Conservation (phyloP, 2,888 invertebrate species). For the Steinernema scapterisci region DNA sequence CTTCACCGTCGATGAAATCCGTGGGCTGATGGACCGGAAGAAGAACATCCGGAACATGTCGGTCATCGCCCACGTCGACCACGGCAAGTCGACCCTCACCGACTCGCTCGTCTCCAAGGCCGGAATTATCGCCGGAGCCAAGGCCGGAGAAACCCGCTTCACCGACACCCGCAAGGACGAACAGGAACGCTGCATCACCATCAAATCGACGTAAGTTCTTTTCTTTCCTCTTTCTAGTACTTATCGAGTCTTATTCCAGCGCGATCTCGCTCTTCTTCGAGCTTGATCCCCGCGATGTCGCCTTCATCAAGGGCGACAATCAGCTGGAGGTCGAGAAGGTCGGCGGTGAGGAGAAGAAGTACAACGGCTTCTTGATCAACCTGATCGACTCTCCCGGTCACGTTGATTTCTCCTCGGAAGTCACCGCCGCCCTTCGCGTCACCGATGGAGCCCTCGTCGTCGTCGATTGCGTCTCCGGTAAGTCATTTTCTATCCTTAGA, state of each 20-base stretch:
- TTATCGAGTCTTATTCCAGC: slow-evolving; percentile 72
- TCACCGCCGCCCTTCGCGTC: slow-evolving; percentile 98
- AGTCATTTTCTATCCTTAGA: slow-evolving; percentile 63
- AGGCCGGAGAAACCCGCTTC: slow-evolving; percentile 98
- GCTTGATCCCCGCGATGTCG: slow-evolving; percentile 88
- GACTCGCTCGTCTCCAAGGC: slow-evolving; percentile 99
- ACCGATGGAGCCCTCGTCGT: slow-evolving; percentile 99
- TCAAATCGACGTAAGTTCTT: slow-evolving; percentile 92
- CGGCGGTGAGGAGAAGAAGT: slow-evolving; percentile 76
- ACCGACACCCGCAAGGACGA: slow-evolving; percentile 99
- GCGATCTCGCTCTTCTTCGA: slow-evolving; percentile 99
- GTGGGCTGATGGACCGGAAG: slow-evolving; percentile 99
- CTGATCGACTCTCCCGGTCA: slow-evolving; percentile 99
- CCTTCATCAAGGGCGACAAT: slow-evolving; percentile 78
- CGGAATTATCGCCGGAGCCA: slow-evolving; percentile 97
- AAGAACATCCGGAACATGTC: slow-evolving; percentile 99
- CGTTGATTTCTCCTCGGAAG: slow-evolving; percentile 95
- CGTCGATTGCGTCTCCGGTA: slow-evolving; percentile 98
- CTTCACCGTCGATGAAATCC: slow-evolving; percentile 99
- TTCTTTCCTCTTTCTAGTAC: too few relatives aligned
- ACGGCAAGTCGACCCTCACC: slow-evolving; percentile 90
- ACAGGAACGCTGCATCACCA: slow-evolving; percentile 99
- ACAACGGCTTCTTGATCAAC: slow-evolving; percentile 93
- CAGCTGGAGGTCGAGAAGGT: slow-evolving; percentile 56
- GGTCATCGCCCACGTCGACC: slow-evolving; percentile 99